phyloP scores from a whole-genome alignment of 1,140 invertebrate species.

The Hylaeus anthracinus region DNA sequence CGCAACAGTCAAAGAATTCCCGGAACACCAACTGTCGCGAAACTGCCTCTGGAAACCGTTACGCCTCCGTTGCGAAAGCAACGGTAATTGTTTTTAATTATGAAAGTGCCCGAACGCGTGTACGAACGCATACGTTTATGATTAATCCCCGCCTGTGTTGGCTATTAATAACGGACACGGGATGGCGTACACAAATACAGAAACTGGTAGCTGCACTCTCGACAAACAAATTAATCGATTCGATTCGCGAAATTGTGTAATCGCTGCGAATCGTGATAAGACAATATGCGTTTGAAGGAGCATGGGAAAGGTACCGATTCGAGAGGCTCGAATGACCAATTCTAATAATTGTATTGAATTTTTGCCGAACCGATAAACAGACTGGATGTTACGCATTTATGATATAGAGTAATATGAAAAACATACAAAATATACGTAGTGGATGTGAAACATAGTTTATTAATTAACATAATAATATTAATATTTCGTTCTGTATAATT shows the following conservation, averaged over 20 bases:
- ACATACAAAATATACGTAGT: too few relatives aligned
- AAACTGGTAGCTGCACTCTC: constrained; percentile 36
- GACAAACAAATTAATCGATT: constrained; percentile 47
- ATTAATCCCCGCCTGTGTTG: constrained; percentile 25
- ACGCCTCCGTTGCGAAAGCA: constrained; percentile 23
- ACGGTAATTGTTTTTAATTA: constrained; percentile 27
- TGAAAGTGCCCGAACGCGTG: constrained; percentile 16
- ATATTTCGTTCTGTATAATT: too few relatives aligned
- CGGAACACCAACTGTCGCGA: too few relatives aligned
- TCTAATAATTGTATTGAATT: too few relatives aligned
- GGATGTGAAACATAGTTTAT: too few relatives aligned
- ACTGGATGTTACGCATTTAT: too few relatives aligned
- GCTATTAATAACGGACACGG: constrained; percentile 24
- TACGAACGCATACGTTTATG: background rate
- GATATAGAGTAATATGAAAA: too few relatives aligned
- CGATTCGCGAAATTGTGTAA: constrained; percentile 33
- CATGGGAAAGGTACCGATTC: constrained; percentile 37
- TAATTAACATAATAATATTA: too few relatives aligned
- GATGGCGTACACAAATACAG: constrained; percentile 37
- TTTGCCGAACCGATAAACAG: too few relatives aligned
- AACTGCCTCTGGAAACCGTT: too few relatives aligned
- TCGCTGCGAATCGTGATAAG: constrained; percentile 1
- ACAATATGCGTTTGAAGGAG: constrained; percentile 17
- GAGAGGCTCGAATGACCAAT: background rate
- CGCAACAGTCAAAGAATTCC: too few relatives aligned